Base-by-base conservation (phyloP, 2,797 vertebrate species). In the Lates japonicus region DNA sequence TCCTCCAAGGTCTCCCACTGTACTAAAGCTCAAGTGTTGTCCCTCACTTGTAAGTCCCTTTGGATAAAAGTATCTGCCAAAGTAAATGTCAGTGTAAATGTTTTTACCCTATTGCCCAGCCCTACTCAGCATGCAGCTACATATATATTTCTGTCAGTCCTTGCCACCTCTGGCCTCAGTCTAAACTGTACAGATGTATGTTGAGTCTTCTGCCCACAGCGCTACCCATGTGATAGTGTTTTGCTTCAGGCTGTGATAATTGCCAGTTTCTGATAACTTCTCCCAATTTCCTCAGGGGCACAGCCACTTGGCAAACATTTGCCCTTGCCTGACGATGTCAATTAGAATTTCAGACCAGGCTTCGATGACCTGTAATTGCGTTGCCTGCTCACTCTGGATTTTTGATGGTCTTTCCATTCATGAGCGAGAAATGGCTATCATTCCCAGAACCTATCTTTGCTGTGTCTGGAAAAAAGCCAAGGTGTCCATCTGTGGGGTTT, bases 401-500 rank as follows among this genome's bases (percentile, higher is more conserved):
- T 83, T 70, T 65, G 54, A 83, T 51, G 12, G 60, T 74, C 72
- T 70, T 68, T 76, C 69, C 14, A 41, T 39, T 49, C 44, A 2
- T 57, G 70, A 68, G 25, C n/a, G 12, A 70, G 52, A 71, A 80
- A 78, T 59, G 55, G 76, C 71, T 51, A 60, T 78, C 74, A 52
- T 66, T 87, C 55, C 60, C 41, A 20, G 22, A 58, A 59, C 52
- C 68, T 79, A 59, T 74, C 46, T 74, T 61, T 19, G 58, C 61
- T 33, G 42, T 17, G 31, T 74, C 62, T 88, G 89, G 82, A 85
- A 65, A 65, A 48, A 61, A 70, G 82, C 90, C 87, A 85, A 76
- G 68, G 55, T 85, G 87, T 90, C 87, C 86, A 76, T 91, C 85
- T 90, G 88, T 71, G 33, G 63, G 49, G 61, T 86, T 89, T 88